Percentiles rank a stretch among this genome's conserved stretches.
Conservation (phyloP, 2,113 vertebrate genomes). For the Platycercus adscitus region DNA sequence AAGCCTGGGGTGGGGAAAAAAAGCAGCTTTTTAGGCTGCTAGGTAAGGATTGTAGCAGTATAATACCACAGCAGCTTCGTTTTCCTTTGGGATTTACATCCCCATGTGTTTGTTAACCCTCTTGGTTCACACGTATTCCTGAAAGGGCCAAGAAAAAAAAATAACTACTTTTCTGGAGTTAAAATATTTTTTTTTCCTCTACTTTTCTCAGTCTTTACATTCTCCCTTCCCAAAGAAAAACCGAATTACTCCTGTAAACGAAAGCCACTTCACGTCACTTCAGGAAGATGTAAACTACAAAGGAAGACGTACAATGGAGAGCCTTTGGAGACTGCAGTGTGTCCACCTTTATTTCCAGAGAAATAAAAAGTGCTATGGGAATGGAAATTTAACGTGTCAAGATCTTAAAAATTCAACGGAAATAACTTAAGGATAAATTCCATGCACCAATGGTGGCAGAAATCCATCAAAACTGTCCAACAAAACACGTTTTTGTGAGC, state of each 20-base stretch:
- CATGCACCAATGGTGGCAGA: constrained; percentile 57
- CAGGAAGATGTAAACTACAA: constrained; percentile 68
- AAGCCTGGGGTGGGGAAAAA: constrained; percentile 36
- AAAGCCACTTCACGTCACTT: constrained; percentile 36
- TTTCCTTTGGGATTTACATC: constrained; percentile 73
- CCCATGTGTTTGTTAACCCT: constrained; percentile 1
- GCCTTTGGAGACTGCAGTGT: constrained; percentile 59
- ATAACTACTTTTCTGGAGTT: not conserved
- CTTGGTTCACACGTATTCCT: not conserved
- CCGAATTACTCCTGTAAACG: constrained; percentile 27
- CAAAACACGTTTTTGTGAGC: constrained; percentile 36
- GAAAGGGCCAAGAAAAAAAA: not conserved
- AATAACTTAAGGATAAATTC: constrained; percentile 56
- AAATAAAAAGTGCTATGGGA: constrained; percentile 56
- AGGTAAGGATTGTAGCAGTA: constrained; percentile 49
- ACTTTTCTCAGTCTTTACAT: constrained; percentile 8
- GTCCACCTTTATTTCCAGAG: constrained; percentile 63
- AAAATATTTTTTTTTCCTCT: not conserved
- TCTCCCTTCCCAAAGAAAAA: constrained; percentile 60
- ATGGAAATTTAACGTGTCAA: constrained; percentile 45
- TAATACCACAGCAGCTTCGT: constrained; percentile 60
- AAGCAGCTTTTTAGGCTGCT: constrained; percentile 65
- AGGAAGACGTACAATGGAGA: constrained; percentile 67
- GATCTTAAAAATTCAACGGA: constrained; percentile 66
- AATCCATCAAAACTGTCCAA: constrained; percentile 60